Percentiles rank a stretch among this genome's conserved stretches.
phyloP scores from a whole-genome alignment of 1,140 invertebrate species.

The Conus ventricosus region DNA sequence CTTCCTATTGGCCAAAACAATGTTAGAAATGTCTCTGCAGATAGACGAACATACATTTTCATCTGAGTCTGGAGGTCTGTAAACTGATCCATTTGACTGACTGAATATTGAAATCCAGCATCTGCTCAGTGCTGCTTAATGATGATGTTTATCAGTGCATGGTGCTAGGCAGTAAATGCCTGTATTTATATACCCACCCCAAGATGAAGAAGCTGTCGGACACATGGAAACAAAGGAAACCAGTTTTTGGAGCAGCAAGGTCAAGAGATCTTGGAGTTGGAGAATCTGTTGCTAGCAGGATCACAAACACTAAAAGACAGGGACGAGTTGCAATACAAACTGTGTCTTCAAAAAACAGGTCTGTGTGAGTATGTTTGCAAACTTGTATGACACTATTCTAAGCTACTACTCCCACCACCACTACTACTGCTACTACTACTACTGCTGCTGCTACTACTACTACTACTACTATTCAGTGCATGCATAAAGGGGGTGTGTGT shows the following conservation, averaged over 20 bases:
- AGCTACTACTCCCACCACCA: no score
- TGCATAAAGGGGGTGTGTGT: no score
- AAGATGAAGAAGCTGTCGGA: conserved; percentile 38
- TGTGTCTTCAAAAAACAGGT: background rate
- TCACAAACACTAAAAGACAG: conserved; percentile 10
- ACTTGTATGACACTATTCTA: no score
- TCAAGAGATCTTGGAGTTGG: background rate
- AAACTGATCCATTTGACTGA: no score
- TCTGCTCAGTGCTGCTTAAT: background rate
- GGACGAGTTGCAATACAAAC: conserved; percentile 7
- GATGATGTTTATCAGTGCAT: background rate
- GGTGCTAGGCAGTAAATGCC: no score
- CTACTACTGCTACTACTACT: no score
- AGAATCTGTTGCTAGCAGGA: background rate
- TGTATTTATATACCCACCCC: background rate
- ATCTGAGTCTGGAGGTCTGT: no score
- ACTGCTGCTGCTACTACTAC: no score
- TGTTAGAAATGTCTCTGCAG: no score
- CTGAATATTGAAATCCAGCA: background rate
- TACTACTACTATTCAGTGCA: no score
- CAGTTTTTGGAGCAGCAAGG: background rate
- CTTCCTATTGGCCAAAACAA: no score
- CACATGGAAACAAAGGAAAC: conserved; percentile 38
- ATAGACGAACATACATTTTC: background rate
- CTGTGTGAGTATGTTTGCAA: background rate